These are phyloP conservation scores for Heliocidaris erythrogramma DNA, from an alignment of 35 echinoderm and acorn worm species.

Conservation along the genomic window DNA sequence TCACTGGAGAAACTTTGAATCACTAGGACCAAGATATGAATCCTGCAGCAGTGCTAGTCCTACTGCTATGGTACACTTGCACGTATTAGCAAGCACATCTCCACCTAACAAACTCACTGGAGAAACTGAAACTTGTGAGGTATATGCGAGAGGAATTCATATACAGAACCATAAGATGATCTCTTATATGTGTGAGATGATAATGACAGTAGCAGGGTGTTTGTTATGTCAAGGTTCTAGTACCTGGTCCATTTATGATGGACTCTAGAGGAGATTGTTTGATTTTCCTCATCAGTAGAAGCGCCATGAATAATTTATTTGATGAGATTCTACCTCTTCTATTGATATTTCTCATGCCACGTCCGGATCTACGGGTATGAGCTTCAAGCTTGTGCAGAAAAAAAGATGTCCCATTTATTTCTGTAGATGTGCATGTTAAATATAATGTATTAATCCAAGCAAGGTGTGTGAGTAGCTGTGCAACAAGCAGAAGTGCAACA, in stretches of 20 bases:
- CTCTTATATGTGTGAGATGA: background rate
- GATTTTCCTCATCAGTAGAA: no score
- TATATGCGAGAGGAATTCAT: background rate
- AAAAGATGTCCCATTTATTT: no score
- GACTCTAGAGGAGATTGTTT: no score
- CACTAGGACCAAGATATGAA: slow-evolving; percentile 21
- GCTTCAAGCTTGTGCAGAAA: no score
- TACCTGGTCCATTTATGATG: background rate
- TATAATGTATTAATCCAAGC: no score
- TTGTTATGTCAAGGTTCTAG: background rate
- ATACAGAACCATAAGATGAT: background rate
- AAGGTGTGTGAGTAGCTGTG: no score
- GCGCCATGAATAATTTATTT: no score
- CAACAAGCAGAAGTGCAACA: no score
- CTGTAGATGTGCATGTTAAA: no score
- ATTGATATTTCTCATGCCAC: no score
- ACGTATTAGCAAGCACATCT: slow-evolving; percentile 59
- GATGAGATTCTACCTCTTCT: no score
- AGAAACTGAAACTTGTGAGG: background rate
- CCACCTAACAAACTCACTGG: slow-evolving; percentile 42
- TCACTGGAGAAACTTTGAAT: slow-evolving; percentile 64
- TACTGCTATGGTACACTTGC: slow-evolving; percentile 46
- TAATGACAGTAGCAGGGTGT: background rate
- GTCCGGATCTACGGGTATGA: no score
- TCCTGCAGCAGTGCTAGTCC: slow-evolving; percentile 36